These are phyloP conservation scores for Dascyllus trimaculatus DNA, from an alignment of 2,113 vertebrate genomes.

Conservation along the genomic window DNA sequence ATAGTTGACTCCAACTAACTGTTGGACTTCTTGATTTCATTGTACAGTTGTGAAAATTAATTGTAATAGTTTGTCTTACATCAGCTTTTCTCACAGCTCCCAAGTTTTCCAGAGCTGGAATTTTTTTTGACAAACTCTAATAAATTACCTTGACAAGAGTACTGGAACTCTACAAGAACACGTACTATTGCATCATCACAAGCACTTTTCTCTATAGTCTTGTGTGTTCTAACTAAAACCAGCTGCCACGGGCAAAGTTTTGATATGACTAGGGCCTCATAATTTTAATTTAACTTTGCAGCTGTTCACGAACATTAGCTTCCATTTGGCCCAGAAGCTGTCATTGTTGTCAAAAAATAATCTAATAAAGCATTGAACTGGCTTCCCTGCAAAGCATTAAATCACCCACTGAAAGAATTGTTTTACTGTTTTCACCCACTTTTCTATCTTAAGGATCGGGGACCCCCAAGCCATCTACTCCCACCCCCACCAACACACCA, in stretches of 20 bases:
- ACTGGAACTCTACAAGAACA: not conserved
- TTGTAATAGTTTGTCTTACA: conserved; percentile 12
- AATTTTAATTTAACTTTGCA: not conserved
- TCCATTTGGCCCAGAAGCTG: not conserved
- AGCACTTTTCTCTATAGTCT: not conserved
- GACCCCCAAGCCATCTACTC: conserved; percentile 97
- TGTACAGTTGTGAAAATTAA: not conserved
- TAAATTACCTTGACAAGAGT: conserved; percentile 10
- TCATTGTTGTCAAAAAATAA: not conserved
- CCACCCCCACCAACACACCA: conserved; percentile 95
- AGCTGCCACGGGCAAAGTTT: not conserved
- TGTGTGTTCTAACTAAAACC: conserved; percentile 13
- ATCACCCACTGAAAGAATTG: not conserved
- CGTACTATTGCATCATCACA: conserved; percentile 8
- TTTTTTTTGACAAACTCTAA: conserved; percentile 10
- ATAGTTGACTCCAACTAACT: not conserved
- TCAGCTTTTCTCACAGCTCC: conserved; percentile 1
- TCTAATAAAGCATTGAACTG: not conserved
- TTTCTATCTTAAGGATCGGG: conserved; percentile 90
- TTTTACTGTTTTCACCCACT: not conserved
- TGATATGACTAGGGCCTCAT: too few species aligned
- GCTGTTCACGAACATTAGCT: not conserved
- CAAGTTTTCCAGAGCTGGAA: conserved; percentile 40
- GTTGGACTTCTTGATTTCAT: not conserved
- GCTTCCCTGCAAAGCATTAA: not conserved